phyloP scores from a whole-genome alignment of 2,797 vertebrate genomes.

The Chanos chanos region DNA sequence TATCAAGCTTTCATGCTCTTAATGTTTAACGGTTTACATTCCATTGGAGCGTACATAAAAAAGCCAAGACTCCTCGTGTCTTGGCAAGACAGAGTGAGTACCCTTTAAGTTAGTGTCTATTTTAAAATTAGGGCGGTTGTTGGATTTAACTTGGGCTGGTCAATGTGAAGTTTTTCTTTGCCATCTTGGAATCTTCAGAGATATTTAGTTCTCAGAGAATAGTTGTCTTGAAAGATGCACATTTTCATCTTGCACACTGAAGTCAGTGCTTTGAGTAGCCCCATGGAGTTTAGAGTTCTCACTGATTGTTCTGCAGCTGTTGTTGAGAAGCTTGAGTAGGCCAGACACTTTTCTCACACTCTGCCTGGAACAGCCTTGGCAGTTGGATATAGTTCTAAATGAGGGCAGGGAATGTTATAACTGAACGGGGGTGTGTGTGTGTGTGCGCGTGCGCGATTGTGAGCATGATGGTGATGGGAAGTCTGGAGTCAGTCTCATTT shows the following conservation, averaged over 20 bases:
- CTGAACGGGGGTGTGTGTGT: conserved; percentile 45
- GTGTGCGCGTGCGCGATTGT: conserved; percentile 36
- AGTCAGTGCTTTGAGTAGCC: conserved; percentile 9
- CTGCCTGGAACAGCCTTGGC: conserved; percentile 49
- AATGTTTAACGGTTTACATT: conserved; percentile 55
- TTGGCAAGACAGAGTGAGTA: no score
- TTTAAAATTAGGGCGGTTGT: no score
- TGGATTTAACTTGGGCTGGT: no score
- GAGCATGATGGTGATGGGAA: conserved; percentile 2
- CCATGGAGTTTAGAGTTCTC: conserved; percentile 48
- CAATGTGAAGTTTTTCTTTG: background rate
- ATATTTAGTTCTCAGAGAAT: background rate
- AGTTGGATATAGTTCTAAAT: conserved; percentile 50
- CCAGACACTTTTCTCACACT: conserved; percentile 61
- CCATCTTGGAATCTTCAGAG: conserved; percentile 20
- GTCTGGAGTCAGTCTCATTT: background rate
- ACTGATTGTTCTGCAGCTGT: conserved; percentile 66
- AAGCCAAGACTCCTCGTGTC: no score
- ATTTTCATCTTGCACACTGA: background rate
- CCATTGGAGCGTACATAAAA: conserved; percentile 47
- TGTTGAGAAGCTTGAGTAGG: conserved; percentile 45
- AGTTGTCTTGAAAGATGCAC: background rate
- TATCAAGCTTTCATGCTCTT: conserved; percentile 54
- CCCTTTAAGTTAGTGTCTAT: no score
- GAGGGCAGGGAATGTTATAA: conserved; percentile 42